Evolutionary conservation across 2,888 invertebrate genomes (phyloP).

Genomic region (Tetanocera ferruginea): DNA sequence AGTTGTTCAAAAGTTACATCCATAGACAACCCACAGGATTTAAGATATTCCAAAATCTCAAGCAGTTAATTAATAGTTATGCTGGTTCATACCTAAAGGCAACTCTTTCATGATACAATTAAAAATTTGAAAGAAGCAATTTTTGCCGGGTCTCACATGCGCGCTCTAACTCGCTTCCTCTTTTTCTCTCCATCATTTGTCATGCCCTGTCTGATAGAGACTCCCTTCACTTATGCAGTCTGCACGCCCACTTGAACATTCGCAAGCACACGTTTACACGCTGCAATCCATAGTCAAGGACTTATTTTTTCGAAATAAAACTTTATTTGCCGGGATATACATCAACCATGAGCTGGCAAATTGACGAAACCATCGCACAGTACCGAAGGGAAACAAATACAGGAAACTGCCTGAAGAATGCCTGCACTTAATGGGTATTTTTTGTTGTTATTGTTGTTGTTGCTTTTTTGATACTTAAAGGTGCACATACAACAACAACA

Average conservation of each 20-base stretch:
- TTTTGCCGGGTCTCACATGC: not conserved
- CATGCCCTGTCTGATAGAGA: not conserved
- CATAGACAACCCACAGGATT: too few relatives aligned
- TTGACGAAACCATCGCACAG: not conserved
- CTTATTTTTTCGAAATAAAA: not conserved
- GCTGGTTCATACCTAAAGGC: too few relatives aligned
- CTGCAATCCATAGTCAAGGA: conserved; percentile 7
- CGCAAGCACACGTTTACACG: not conserved
- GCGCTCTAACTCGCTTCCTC: not conserved
- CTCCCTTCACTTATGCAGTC: not conserved
- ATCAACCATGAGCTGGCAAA: not conserved
- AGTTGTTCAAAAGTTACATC: too few relatives aligned
- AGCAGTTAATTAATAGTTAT: not conserved
- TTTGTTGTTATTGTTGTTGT: too few relatives aligned
- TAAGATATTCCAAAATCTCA: not conserved
- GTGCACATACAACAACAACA: not conserved
- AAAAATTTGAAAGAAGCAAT: too few relatives aligned
- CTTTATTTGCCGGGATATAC: not conserved
- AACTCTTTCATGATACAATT: too few relatives aligned
- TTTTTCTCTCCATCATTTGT: not conserved
- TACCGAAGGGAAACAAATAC: not conserved
- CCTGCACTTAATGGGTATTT: not conserved
- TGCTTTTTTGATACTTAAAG: too few relatives aligned
- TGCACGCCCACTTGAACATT: conserved; percentile 16
- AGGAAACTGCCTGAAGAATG: conserved; percentile 11